Base-by-base conservation (phyloP, 2,888 invertebrate species). In the Ceratothoa steindachneri region DNA sequence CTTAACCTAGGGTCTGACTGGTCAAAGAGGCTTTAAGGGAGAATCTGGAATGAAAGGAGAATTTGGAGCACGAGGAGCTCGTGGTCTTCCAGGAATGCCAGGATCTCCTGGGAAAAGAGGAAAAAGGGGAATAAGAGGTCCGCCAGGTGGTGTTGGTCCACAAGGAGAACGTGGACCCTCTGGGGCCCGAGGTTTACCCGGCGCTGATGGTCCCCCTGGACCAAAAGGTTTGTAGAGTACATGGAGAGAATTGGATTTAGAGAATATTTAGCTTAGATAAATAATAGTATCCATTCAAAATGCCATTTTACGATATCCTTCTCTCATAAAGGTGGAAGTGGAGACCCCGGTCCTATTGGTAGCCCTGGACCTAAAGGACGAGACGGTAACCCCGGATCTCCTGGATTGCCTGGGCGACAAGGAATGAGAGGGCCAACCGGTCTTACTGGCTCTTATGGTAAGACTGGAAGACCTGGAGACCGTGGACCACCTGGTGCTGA, bases 61-160 rank as follows among this genome's bases (percentile, higher is more conserved):
- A 84, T 81, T 85, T 5, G 93, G 93, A 3, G 84, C 86, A 0
- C 85, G 88, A 0, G 93, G 93, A 0, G 90, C 91, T 1, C 87
- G 92, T 80, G 93, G 93, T 27, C 82, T 91, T 9, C 91, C 91
- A 0, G 93, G 93, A 0, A 86, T 87, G 2, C 84, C 88, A 3
- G 93, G 93, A 0, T 87, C 90, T 0, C 91, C 93, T 83, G 93
- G 91, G 2, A 93, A 93, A 86, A 88, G 92, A 74, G 93, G 93
- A 0, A 92, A 92, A 28, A 72, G 80, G 64, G 80, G 80, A 9
- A 77, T 80, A 68, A 68, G 75, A n/a, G 92, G 92, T 1, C 89
- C 90, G 19, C 86, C 87, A 81, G 92, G 93, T 29, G 73, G 81
- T 12, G 77, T 81, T 67, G 83, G 83, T 5, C 81, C 82, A 19